Percentiles rank a stretch among this genome's conserved stretches.
phyloP scores from a whole-genome alignment of 2,797 vertebrate species.

The Hipposideros larvatus region DNA sequence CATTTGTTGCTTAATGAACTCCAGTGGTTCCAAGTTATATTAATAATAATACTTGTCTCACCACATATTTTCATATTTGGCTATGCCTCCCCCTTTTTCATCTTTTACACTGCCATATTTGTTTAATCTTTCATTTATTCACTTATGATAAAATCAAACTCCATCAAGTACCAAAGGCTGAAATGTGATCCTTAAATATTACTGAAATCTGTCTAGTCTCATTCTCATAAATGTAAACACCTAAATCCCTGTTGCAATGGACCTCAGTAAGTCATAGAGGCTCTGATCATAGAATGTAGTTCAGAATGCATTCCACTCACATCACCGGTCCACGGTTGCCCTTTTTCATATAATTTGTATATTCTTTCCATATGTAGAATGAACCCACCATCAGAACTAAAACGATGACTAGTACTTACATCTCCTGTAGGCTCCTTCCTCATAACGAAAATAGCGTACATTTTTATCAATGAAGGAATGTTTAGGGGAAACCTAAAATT shows the following conservation, averaged over 20 bases:
- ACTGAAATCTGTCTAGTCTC: neutral
- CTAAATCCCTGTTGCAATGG: neutral
- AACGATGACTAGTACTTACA: neutral
- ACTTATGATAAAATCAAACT: slow-evolving; percentile 24
- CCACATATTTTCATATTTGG: too few relatives aligned
- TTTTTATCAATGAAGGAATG: neutral
- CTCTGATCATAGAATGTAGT: neutral
- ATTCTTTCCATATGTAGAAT: neutral
- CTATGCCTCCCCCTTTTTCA: neutral
- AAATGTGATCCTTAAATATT: neutral
- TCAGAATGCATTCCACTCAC: neutral
- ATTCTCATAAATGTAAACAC: neutral
- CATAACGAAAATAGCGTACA: neutral
- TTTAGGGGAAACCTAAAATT: neutral
- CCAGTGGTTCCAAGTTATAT: neutral
- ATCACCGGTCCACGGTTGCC: neutral
- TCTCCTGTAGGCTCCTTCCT: neutral
- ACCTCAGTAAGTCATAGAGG: neutral
- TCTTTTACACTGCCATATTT: neutral
- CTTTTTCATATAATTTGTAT: neutral
- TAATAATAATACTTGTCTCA: neutral
- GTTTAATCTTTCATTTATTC: neutral
- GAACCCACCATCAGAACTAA: too few relatives aligned
- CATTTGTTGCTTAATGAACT: neutral
- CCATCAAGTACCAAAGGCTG: neutral